Evolutionary conservation across 2,888 invertebrate genomes (phyloP), one percentile per base, ranked within the genome.

Genomic region (Myopa tessellatipennis): DNA sequence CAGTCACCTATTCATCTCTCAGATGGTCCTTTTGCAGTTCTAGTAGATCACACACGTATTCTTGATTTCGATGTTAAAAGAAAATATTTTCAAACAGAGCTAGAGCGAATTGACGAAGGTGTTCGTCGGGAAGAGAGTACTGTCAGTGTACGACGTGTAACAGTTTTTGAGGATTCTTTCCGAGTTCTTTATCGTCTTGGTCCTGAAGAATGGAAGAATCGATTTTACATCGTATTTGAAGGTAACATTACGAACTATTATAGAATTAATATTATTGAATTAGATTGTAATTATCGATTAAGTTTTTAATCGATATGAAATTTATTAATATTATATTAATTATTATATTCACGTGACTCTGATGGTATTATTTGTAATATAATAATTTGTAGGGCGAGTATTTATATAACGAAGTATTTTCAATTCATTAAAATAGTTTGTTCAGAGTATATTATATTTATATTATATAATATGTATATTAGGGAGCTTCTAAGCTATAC

Each of bases 211-310:
- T 97, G 97, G 97, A 96, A 96, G 87, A 95, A 96, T 88, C 91
- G 96, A 70, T 96, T 97, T 89, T 96, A 96, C 87, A 96, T 97
- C 85, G 95, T 96, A 0, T 97, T 97, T 89, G 96, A 96, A 92
- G 96, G 95, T 94, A 89, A 82, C 26, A 26, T 26, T 26, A 26
- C 1, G 26, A 26, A 26, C 26, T 26, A n/a, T n/a, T n/a, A n/a
- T n/a, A 26, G 26, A 26, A 26, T 26, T 26, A 26, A 26, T 26
- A 26, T 26, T 26, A 26, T 26, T 26, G 26, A 26, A 26, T 26
- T 26, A 26, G 26, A 26, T 26, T 26, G 1, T 26, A 26, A 26
- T 26, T 26, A 26, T 26, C 26, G 26, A 26, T 26, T 26, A 26
- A 26, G 2, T 26, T 26, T 26, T 26, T 26, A 26, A 26, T 26